Base-by-base conservation (phyloP, 2,888 invertebrate genomes). In the Acleris laterana region DNA sequence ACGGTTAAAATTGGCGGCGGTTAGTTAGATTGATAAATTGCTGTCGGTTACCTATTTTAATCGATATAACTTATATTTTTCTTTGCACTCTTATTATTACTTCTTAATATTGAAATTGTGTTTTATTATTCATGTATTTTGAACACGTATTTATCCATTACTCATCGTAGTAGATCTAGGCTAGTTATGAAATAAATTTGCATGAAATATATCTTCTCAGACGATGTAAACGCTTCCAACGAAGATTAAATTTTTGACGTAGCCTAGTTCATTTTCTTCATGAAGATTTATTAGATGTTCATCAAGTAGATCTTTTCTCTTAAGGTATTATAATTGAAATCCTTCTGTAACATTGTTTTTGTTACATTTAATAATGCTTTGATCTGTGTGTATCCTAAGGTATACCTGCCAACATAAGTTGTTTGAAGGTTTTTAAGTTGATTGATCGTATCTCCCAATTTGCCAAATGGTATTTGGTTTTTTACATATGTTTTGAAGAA, bases 1-100 rank as follows among this genome's bases (percentile, higher is more conserved):
- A 56, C 17, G 44, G 61, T 11, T 44, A 55, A 61, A 65, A 38
- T 65, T 65, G 65, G n/a, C 60, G 44, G 60, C 28, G 49, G 56
- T 56, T 61, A 60, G 59, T 53, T 64, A 53, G 59, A 65, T 61
- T 65, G 51, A 48, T 62, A 66, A 62, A 66, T 62, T 62, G 61
- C 38, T 48, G 61, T 11, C 51, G 51, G 51, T 62, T 52, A 25
- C 25, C 25, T 25, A 62, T 51, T 52, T 56, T 61, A 61, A 65
- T 65, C 49, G 60, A 44, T 65, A 55, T 6, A 20, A 19, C 16
- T 9, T 28, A 38, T 64, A 58, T 53, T 59, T 64, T 25, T 48
- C 19, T 25, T 44, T 48, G 17, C 48, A 0, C 28, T 44, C 0
- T 44, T 16, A n/a, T 44, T 44, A n/a, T 44, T n/a, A 44, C 16